Percentiles rank a stretch among this genome's conserved stretches.
These are phyloP conservation scores for Cynocephalus volans DNA, from an alignment of 2,113 vertebrate species.

Conservation along the genomic window DNA sequence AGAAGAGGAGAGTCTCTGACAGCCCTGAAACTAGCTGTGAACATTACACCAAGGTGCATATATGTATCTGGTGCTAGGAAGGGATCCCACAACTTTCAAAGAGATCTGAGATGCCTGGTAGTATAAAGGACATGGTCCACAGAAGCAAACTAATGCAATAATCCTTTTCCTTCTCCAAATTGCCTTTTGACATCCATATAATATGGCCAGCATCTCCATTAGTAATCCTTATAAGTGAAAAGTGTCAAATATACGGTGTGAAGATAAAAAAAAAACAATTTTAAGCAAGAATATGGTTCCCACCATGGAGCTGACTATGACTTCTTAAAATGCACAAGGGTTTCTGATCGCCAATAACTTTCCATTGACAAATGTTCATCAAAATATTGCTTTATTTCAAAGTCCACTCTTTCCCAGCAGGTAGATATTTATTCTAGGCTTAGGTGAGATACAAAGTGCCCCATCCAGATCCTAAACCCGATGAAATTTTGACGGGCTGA, in stretches of 20 bases:
- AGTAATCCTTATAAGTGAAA: not conserved
- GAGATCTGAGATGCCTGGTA: not conserved
- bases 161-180: not conserved
- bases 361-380: not conserved
- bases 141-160: not conserved
- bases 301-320: not conserved
- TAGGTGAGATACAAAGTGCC: not conserved
- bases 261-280: not conserved
- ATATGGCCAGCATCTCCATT: not conserved
- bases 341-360: not conserved
- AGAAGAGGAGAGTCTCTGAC: not conserved
- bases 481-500: not conserved
- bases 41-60: not conserved
- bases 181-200: not conserved
- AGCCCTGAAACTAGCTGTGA: not conserved
- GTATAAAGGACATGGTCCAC: not conserved
- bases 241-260: not conserved
- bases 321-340: not conserved
- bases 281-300: constrained; percentile 2
- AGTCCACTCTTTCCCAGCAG: not conserved
- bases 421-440: not conserved
- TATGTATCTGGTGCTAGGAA: not conserved
- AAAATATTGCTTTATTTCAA: constrained; percentile 42
- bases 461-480: not conserved
- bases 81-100: not conserved